Evolutionary conservation across 2,113 vertebrate species (phyloP).

Genomic region (Engraulis encrasicolus): DNA sequence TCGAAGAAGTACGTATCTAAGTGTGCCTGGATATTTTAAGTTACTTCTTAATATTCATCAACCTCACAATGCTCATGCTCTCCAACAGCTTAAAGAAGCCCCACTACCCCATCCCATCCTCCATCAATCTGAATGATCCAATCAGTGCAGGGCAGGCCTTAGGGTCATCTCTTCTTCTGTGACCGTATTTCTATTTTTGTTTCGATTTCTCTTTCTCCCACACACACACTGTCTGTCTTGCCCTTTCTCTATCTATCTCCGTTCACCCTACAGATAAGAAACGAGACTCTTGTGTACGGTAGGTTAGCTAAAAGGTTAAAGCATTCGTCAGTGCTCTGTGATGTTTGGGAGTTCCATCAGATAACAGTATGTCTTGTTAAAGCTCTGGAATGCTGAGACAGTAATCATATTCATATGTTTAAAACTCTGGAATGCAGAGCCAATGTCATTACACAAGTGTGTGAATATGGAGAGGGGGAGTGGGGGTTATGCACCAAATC

Average conservation of each 20-base stretch:
- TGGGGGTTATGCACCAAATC: no score
- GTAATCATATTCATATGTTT: no score
- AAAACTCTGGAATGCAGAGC: no score
- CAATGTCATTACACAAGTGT: no score
- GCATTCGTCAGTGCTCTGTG: background rate
- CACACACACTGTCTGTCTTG: background rate
- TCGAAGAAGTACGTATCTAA: no score
- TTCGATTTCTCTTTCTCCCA: background rate
- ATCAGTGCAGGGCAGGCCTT: background rate
- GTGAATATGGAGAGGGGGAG: no score
- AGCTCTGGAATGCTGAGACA: background rate
- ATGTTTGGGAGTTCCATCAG: background rate
- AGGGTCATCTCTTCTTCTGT: no score
- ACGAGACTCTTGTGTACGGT: background rate
- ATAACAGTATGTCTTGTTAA: background rate
- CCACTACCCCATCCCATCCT: no score
- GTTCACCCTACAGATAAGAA: background rate
- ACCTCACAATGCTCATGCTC: no score
- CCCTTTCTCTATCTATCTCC: background rate
- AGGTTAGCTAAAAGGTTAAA: background rate
- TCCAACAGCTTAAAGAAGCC: no score
- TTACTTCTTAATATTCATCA: no score
- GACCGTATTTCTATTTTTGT: background rate
- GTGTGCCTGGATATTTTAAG: no score
- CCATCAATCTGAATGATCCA: background rate